Evolutionary conservation across 2,797 vertebrate species (phyloP).

Genomic region (Petrocephalus sullivani): DNA sequence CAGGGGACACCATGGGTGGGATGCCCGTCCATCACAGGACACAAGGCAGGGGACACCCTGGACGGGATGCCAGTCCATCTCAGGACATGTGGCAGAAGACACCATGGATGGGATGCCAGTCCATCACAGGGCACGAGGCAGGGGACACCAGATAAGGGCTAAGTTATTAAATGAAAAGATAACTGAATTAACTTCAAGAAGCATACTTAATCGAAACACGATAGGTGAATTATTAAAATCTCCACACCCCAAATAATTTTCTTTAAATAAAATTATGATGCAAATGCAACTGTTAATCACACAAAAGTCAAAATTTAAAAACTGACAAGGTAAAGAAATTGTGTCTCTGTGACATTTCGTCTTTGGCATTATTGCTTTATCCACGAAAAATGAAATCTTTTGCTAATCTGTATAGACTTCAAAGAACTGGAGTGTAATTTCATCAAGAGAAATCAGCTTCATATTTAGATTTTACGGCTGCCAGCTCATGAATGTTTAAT

Average conservation of each 20-base stretch:
- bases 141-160: too few species aligned
- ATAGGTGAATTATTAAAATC: not conserved
- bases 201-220: not conserved
- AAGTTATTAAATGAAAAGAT: too few species aligned
- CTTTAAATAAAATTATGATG: not conserved
- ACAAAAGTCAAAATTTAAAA: not conserved
- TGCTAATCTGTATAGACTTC: not conserved
- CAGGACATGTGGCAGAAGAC: too few species aligned
- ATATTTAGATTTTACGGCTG: not conserved
- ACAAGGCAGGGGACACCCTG: too few species aligned
- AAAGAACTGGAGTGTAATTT: conserved; percentile 3
- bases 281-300: not conserved
- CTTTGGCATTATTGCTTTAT: not conserved
- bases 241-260: not conserved
- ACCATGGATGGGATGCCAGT: too few species aligned
- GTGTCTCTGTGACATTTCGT: not conserved
- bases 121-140: too few species aligned
- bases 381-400: not conserved
- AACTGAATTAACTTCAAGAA: not conserved
- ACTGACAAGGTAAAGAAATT: not conserved
- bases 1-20: too few species aligned
- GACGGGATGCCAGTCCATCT: too few species aligned
- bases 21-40: too few species aligned
- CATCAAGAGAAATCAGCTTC: conserved; percentile 7
- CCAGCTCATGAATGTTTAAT: conserved; percentile 1